Percentiles rank a stretch among this genome's conserved stretches.
phyloP scores from a whole-genome alignment of 2,113 vertebrate species.

The Tachysurus fulvidraco region DNA sequence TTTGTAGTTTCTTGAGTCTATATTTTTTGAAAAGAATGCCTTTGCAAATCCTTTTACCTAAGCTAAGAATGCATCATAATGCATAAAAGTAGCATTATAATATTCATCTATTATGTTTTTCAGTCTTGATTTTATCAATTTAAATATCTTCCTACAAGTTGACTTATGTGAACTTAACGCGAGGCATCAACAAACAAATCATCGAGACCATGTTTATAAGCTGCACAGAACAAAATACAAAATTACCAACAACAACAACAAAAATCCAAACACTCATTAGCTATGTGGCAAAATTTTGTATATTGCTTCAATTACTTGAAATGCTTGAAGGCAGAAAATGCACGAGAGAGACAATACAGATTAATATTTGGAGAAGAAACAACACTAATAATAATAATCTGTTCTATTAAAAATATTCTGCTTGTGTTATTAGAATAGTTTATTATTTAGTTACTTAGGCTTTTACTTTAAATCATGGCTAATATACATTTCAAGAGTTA shows the following conservation, averaged over 20 bases:
- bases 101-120: not conserved
- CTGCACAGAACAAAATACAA: not conserved
- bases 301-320: not conserved
- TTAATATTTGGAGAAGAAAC: not conserved
- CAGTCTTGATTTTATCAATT: not conserved
- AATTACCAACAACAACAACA: not conserved
- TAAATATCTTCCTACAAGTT: not conserved
- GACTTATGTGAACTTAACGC: too few relatives aligned
- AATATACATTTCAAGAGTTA: slow-evolving; percentile 14
- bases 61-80: not conserved
- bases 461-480: not conserved
- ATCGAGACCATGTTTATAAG: not conserved
- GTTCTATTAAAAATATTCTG: not conserved
- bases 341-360: slow-evolving; percentile 7
- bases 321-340: not conserved
- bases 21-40: not conserved
- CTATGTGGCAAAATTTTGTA: not conserved
- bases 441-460: not conserved
- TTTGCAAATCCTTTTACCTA: not conserved
- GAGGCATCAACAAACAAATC: not conserved
- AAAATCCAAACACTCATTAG: not conserved
- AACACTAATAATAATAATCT: not conserved
- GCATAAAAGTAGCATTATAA: not conserved
- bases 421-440: not conserved
- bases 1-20: not conserved